Evolutionary conservation across 2,888 invertebrate species (phyloP).

Genomic region (Diaphora mendica): DNA sequence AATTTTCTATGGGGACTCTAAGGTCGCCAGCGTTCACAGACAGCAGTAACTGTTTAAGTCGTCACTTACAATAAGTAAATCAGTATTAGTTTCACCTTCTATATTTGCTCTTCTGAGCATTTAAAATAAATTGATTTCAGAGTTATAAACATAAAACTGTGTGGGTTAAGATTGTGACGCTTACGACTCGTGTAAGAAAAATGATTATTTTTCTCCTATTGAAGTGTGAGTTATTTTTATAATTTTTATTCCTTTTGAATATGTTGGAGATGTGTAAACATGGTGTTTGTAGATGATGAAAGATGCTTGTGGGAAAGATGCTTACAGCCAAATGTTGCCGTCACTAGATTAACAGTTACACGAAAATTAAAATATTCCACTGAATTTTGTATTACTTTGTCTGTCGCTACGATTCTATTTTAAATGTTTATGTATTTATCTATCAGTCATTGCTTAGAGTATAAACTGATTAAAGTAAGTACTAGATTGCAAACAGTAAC

Average conservation of each 20-base stretch:
- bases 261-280: neutral
- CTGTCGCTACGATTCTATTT: neutral
- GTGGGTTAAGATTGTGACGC: neutral
- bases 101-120: conserved; percentile 8
- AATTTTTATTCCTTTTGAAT: neutral
- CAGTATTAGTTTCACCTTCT: neutral
- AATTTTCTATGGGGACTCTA: neutral
- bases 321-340: neutral
- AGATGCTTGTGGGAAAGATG: too few relatives aligned
- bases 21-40: neutral
- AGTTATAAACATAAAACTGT: conserved; percentile 14
- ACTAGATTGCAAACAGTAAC: neutral
- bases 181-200: neutral
- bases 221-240: conserved; percentile 11
- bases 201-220: conserved; percentile 15
- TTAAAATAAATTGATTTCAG: conserved; percentile 20
- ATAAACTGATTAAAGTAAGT: neutral
- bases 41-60: neutral
- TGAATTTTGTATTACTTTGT: neutral
- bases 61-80: neutral
- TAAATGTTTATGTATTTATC: neutral
- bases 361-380: neutral
- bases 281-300: too few relatives aligned
- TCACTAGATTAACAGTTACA: neutral
- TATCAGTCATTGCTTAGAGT: neutral